These are phyloP conservation scores for Theristus sp. DNA, from an alignment of 2,888 invertebrate species.

Conservation along the genomic window DNA sequence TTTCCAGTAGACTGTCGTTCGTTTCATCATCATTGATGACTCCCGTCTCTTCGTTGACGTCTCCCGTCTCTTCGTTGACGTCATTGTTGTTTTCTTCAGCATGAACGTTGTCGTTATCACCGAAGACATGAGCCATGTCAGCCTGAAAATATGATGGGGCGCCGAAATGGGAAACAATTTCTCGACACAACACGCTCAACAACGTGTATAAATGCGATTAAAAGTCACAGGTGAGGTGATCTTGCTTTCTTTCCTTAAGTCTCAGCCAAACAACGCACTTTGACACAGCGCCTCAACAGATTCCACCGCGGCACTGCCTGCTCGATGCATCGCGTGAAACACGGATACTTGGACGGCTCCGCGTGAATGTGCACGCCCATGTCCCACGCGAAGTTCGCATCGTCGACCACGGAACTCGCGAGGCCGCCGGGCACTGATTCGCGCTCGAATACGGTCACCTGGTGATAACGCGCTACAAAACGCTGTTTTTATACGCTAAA, in stretches of 20 bases:
- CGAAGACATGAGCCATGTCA: constrained; percentile 10
- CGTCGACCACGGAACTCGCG: constrained; percentile 12
- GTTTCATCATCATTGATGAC: too few species aligned
- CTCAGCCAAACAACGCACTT: too few species aligned
- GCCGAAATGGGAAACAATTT: too few species aligned
- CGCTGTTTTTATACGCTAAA: too few species aligned
- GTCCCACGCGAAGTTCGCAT: constrained; percentile 14
- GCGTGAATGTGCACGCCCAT: constrained; percentile 14
- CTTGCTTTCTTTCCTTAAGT: too few species aligned
- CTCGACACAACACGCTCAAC: too few species aligned
- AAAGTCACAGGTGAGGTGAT: too few species aligned
- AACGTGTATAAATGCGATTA: too few species aligned
- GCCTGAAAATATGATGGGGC: too few species aligned
- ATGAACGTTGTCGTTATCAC: neutral
- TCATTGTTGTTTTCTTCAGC: neutral
- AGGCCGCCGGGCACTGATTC: constrained; percentile 12
- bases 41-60: too few species aligned
- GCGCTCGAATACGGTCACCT: constrained; percentile 10
- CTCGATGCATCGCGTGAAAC: constrained; percentile 10
- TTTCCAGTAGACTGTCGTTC: neutral
- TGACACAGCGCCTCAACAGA: constrained; percentile 9
- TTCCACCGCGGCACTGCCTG: constrained; percentile 11
- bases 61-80: too few species aligned
- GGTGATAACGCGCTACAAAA: neutral
- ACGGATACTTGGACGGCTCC: constrained; percentile 7